Percentiles rank a stretch among this genome's conserved stretches.
Evolutionary conservation across 2,888 invertebrate genomes (phyloP).

Genomic region (Tortricodes alternella): DNA sequence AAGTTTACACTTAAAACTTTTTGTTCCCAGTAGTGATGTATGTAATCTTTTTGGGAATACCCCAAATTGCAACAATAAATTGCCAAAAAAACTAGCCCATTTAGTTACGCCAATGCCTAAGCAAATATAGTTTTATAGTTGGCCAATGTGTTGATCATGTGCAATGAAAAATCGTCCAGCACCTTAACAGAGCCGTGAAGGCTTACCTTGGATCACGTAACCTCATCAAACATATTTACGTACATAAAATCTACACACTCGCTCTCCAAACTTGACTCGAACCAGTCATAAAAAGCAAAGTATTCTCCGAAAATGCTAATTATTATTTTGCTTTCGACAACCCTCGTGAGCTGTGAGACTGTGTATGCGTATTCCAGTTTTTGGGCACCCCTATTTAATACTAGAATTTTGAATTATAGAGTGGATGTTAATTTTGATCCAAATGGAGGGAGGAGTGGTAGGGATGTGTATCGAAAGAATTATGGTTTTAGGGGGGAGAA

Average conservation of each 20-base stretch:
- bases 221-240: conserved; percentile 35
- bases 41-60: no score
- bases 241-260: neutral
- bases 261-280: neutral
- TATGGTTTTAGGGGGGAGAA: conserved; percentile 61
- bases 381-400: conserved; percentile 68
- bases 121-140: no score
- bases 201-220: conserved; percentile 48
- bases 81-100: no score
- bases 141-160: no score
- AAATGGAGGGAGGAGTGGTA: conserved; percentile 45
- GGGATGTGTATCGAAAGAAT: conserved; percentile 47
- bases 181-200: conserved; percentile 28
- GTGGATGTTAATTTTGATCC: conserved; percentile 62
- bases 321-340: conserved; percentile 38
- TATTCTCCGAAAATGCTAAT: conserved; percentile 37
- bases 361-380: conserved; percentile 62
- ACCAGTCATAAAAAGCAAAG: conserved; percentile 1
- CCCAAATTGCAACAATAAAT: no score
- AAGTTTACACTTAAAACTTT: no score
- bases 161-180: neutral
- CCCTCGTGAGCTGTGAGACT: conserved; percentile 41
- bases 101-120: no score
- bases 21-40: no score
- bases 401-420: conserved; percentile 59